phyloP scores from a whole-genome alignment of 1,140 invertebrate species.

The Lucilia cuprina region DNA sequence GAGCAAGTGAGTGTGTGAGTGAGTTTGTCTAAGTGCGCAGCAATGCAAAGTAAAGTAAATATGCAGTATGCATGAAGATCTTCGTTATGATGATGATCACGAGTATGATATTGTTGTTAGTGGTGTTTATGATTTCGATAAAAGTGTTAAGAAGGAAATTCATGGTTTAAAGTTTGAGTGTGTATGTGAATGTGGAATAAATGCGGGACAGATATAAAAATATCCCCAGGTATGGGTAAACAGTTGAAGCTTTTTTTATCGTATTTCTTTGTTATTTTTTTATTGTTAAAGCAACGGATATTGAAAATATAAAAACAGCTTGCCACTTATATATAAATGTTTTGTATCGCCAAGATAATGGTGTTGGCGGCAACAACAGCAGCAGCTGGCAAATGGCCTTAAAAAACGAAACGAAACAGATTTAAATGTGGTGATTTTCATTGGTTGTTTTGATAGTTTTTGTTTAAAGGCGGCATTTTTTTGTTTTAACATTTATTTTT shows the following conservation, averaged over 20 bases:
- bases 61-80: neutral
- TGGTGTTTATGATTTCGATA: constrained; percentile 7
- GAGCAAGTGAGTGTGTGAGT: neutral
- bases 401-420: constrained; percentile 13
- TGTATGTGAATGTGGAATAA: neutral
- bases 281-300: neutral
- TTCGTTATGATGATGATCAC: neutral
- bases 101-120: neutral
- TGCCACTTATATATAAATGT: constrained; percentile 18
- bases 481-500: neutral
- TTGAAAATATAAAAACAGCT: constrained; percentile 23
- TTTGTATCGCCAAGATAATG: constrained; percentile 20
- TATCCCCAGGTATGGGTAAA: constrained; percentile 29
- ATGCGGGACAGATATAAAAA: constrained; percentile 34
- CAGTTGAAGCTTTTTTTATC: constrained; percentile 17
- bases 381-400: constrained; percentile 30
- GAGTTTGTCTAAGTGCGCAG: neutral
- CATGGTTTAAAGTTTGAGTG: neutral
- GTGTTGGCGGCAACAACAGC: constrained; percentile 23
- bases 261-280: neutral
- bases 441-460: constrained; percentile 33
- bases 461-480: constrained; percentile 20
- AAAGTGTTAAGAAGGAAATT: constrained; percentile 33
- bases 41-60: neutral
- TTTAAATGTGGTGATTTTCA: constrained; percentile 33